Conservation (phyloP, 2,888 invertebrate species). For the Epinotia demarniana region DNA sequence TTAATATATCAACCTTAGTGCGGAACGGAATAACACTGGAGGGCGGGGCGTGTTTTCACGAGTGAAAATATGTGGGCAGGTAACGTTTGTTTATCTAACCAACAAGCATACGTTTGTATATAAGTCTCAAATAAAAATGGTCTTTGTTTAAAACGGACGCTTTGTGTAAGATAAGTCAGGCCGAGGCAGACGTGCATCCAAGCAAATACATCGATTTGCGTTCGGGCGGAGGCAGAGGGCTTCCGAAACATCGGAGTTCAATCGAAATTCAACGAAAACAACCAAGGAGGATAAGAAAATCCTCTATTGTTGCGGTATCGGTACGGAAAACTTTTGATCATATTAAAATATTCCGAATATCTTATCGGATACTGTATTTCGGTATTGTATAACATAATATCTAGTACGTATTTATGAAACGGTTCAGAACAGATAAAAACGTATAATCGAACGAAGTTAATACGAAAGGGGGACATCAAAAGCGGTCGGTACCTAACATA, state of each 20-base stretch:
- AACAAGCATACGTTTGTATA: not conserved
- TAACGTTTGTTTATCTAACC: not conserved
- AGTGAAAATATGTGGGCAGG: too few relatives aligned
- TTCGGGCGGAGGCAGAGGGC: conserved; percentile 15
- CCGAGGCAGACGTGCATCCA: conserved; percentile 20
- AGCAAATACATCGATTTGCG: conserved; percentile 30
- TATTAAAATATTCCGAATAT: not conserved
- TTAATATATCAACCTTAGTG: too few relatives aligned
- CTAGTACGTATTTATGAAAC: not conserved
- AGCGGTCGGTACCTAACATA: conserved; percentile 16
- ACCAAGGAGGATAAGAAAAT: conserved; percentile 4
- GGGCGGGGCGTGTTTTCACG: not conserved
- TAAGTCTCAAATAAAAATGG: not conserved
- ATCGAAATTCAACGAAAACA: conserved; percentile 31
- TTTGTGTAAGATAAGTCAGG: conserved; percentile 10
- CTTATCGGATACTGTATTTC: not conserved
- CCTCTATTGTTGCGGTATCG: not conserved
- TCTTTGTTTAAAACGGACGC: not conserved
- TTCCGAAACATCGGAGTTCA: conserved; percentile 24
- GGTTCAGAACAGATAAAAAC: conserved; percentile 21
- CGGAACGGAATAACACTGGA: not conserved
- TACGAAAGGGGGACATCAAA: conserved; percentile 37
- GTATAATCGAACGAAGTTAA: conserved; percentile 24
- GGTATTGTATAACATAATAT: too few relatives aligned
- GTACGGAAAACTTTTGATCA: not conserved